phyloP scores from a whole-genome alignment of 2,113 vertebrate species.

The Vicugna pacos region DNA sequence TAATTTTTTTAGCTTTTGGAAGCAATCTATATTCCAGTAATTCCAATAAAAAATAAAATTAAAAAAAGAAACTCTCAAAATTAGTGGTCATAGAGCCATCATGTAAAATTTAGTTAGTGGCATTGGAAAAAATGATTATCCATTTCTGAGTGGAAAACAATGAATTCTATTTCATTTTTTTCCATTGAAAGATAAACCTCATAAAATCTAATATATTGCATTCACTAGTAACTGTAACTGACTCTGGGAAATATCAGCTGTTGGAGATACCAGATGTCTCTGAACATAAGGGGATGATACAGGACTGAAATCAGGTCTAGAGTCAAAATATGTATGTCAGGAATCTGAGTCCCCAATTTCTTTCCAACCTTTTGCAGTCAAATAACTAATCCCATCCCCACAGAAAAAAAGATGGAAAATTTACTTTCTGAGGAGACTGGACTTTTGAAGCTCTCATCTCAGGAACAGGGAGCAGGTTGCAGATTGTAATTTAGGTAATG shows the following conservation, averaged over 20 bases:
- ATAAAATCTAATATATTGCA: not conserved
- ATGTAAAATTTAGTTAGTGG: not conserved
- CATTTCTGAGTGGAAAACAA: not conserved
- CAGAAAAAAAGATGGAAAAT: not conserved
- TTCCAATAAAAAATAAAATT: not conserved
- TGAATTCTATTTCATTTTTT: not conserved
- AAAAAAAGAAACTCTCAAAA: not conserved
- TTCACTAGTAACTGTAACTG: not conserved
- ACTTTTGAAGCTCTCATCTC: not conserved
- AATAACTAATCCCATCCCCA: accelerated
- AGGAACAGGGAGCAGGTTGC: not conserved
- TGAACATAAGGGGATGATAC: not conserved
- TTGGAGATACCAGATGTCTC: not conserved
- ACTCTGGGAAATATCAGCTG: not conserved
- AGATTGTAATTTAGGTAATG: not conserved
- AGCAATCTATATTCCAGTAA: not conserved
- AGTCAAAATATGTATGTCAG: not conserved
- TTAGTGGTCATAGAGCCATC: not conserved
- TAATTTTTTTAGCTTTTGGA: not conserved
- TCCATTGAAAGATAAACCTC: not conserved
- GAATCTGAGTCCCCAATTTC: not conserved
- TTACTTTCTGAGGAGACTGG: not conserved
- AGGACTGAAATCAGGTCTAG: not conserved
- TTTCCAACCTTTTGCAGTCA: not conserved
- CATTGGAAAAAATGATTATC: not conserved